phyloP scores from a whole-genome alignment of 2,888 invertebrate species.

The Napeogenes inachia region DNA sequence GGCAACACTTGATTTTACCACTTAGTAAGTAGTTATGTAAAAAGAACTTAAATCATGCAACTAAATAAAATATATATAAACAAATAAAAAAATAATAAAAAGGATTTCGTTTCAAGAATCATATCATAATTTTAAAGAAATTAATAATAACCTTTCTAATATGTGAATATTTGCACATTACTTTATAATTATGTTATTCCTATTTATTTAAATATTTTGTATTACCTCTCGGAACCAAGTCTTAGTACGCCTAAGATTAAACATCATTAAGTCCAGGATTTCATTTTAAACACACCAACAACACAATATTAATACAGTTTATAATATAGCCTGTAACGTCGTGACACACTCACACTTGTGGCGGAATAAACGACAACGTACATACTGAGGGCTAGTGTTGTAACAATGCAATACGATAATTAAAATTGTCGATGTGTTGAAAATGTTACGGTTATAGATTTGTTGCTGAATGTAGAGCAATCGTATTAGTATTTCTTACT shows the following conservation, averaged over 20 bases:
- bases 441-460: slow-evolving; percentile 6
- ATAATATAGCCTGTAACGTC: slow-evolving; percentile 32
- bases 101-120: no score
- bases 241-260: slow-evolving; percentile 54
- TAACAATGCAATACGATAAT: slow-evolving; percentile 9
- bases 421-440: slow-evolving; percentile 28
- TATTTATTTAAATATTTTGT: not conserved
- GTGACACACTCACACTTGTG: slow-evolving; percentile 42
- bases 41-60: not conserved
- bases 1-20: no score
- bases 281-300: slow-evolving; percentile 27
- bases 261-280: slow-evolving; percentile 37
- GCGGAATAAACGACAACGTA: slow-evolving; percentile 38
- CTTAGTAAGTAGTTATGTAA: no score
- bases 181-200: not conserved
- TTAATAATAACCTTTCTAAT: no score
- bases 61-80: slow-evolving; percentile 7
- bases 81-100: not conserved
- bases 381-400: slow-evolving; percentile 35
- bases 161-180: not conserved
- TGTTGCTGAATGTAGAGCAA: slow-evolving; percentile 1
- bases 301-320: slow-evolving; percentile 29
- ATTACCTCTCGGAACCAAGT: slow-evolving; percentile 66
- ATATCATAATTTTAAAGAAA: no score
- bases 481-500: no score